These are phyloP conservation scores for Macquaria australasica DNA, from an alignment of 2,113 vertebrate genomes.

Conservation along the genomic window DNA sequence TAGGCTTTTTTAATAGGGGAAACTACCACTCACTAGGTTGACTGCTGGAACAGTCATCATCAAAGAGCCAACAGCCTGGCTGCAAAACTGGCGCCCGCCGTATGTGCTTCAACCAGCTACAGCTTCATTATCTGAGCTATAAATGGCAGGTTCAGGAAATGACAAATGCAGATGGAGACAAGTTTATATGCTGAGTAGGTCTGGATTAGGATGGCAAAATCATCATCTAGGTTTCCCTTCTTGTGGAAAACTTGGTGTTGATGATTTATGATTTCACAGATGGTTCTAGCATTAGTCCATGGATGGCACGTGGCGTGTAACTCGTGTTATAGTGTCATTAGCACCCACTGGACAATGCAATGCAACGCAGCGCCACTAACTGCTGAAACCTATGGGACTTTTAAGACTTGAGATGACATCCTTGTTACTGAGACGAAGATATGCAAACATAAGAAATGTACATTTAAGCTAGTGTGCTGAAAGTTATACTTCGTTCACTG, in stretches of 20 bases:
- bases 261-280: constrained; percentile 27
- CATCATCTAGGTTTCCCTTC: constrained; percentile 24
- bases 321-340: background rate
- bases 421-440: background rate
- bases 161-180: constrained; percentile 48
- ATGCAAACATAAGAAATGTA: background rate
- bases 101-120: constrained; percentile 43
- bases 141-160: constrained; percentile 64
- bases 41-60: constrained; percentile 69
- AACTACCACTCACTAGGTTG: constrained; percentile 46
- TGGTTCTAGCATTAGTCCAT: background rate
- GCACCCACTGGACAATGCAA: background rate
- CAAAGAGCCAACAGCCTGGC: constrained; percentile 60
- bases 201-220: constrained; percentile 12
- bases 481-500: constrained; percentile 14
- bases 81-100: constrained; percentile 25
- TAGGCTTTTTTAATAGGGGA: constrained; percentile 24
- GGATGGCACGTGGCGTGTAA: background rate
- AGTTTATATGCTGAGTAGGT: constrained; percentile 14
- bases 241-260: background rate
- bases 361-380: background rate
- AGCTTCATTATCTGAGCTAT: constrained; percentile 60
- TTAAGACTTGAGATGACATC: background rate
- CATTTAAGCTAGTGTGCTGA: background rate
- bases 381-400: background rate